A percentile compares a stretch with the other conserved stretches of the same genome.
phyloP scores from a whole-genome alignment of 1,140 invertebrate species.

The Dinoponera quadriceps region DNA sequence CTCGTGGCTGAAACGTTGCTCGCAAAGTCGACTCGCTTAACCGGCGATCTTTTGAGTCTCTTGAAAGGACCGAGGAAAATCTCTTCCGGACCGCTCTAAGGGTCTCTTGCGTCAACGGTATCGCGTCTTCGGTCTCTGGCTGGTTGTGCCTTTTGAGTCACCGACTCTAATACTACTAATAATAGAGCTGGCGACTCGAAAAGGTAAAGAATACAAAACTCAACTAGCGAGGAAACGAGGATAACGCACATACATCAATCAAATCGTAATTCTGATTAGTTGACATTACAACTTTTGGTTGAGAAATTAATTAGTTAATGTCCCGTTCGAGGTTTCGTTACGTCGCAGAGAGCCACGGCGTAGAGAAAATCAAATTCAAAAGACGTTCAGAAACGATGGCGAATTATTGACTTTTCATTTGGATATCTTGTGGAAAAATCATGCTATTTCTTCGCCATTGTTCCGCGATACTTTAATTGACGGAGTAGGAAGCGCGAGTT shows the following conservation, averaged over 20 bases:
- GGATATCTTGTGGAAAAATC: background rate
- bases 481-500: background rate
- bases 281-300: background rate
- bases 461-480: slow-evolving; percentile 5
- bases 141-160: slow-evolving; percentile 15
- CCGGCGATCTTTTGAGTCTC: slow-evolving; percentile 65
- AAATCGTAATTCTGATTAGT: background rate
- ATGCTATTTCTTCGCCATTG: background rate
- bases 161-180: background rate
- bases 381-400: background rate
- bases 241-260: background rate
- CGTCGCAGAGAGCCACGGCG: background rate
- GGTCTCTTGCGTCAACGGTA: slow-evolving; percentile 57
- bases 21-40: slow-evolving; percentile 71
- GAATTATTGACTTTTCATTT: background rate
- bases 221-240: background rate
- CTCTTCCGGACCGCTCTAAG: slow-evolving; percentile 50
- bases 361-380: background rate
- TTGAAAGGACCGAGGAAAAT: slow-evolving; percentile 61
- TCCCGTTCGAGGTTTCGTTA: background rate
- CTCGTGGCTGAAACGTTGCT: slow-evolving; percentile 59
- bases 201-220: slow-evolving; percentile 6
- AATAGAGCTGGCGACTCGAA: too few relatives aligned
- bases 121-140: slow-evolving; percentile 26
- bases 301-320: background rate